Percentiles rank a stretch among this genome's conserved stretches.
phyloP scores from a whole-genome alignment of 2,797 vertebrate species.

The Percopsis omiscomaycus region DNA sequence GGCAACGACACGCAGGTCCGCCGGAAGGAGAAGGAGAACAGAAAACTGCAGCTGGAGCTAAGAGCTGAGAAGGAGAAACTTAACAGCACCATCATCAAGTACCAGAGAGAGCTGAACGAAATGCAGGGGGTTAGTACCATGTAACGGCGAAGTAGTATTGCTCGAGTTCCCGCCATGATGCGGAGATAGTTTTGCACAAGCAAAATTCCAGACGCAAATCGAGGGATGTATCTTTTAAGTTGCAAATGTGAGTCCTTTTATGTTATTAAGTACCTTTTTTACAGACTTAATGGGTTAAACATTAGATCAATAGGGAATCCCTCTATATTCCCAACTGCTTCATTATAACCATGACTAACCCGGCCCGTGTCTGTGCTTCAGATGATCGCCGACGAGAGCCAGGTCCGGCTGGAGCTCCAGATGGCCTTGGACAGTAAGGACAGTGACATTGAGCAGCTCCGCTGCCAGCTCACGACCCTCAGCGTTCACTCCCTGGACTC shows the following conservation, averaged over 20 bases:
- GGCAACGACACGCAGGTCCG: slow-evolving; percentile 85
- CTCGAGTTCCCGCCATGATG: no score
- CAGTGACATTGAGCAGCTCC: slow-evolving; percentile 96
- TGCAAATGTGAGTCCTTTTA: no score
- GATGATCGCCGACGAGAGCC: slow-evolving; percentile 91
- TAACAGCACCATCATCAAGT: slow-evolving; percentile 92
- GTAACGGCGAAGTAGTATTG: no score
- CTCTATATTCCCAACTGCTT: neutral
- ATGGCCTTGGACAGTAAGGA: slow-evolving; percentile 97
- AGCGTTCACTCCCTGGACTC: slow-evolving; percentile 89
- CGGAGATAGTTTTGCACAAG: no score
- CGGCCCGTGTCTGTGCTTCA: slow-evolving; percentile 54
- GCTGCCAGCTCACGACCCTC: slow-evolving; percentile 88
- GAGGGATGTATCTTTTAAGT: no score
- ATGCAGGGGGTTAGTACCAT: slow-evolving; percentile 91
- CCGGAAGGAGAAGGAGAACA: slow-evolving; percentile 93
- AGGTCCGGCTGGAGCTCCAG: slow-evolving; percentile 91
- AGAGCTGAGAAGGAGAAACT: slow-evolving; percentile 88
- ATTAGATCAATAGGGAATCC: neutral
- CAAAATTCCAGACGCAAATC: neutral
- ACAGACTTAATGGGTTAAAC: neutral
- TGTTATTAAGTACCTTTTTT: neutral
- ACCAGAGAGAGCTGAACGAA: slow-evolving; percentile 94
- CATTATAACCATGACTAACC: neutral
- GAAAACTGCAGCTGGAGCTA: slow-evolving; percentile 92